Evolutionary conservation across 2,888 invertebrate species (phyloP).

Genomic region (Ashinkailepas kermadecensis): DNA sequence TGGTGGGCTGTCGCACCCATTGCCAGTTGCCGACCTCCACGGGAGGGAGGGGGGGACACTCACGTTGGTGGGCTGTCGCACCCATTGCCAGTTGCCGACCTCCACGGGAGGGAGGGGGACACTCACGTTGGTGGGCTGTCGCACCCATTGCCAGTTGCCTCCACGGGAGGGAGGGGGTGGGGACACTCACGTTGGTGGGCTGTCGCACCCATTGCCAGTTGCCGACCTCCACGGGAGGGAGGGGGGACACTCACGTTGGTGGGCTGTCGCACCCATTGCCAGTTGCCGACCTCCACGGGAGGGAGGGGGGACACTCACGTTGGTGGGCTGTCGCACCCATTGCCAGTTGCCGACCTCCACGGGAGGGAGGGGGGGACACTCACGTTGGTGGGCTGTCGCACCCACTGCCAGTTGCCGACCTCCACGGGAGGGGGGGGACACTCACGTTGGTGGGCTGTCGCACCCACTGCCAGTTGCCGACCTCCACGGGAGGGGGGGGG

Average conservation of each 20-base stretch:
- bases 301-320: slow-evolving; percentile 49
- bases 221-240: no score
- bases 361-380: slow-evolving; percentile 26
- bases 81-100: slow-evolving; percentile 89
- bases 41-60: slow-evolving; percentile 26
- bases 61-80: slow-evolving; percentile 69
- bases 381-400: slow-evolving; percentile 69
- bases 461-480: slow-evolving; percentile 93
- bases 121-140: slow-evolving; percentile 64
- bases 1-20: slow-evolving; percentile 77
- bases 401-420: slow-evolving; percentile 89
- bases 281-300: no score
- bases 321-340: slow-evolving; percentile 77
- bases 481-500: background rate
- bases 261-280: slow-evolving; percentile 85
- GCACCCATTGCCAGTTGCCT: slow-evolving; percentile 89
- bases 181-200: slow-evolving; percentile 58
- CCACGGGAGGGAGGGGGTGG: no score
- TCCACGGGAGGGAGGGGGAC: no score
- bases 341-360: slow-evolving; percentile 83
- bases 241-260: slow-evolving; percentile 54
- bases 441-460: slow-evolving; percentile 65
- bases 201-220: slow-evolving; percentile 92
- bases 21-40: slow-evolving; percentile 83
- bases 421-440: no score